A percentile compares a stretch with the other conserved stretches of the same genome.
These are phyloP conservation scores for Eulacestoma nigropectus DNA, from an alignment of 2,113 vertebrate genomes.

Conservation along the genomic window DNA sequence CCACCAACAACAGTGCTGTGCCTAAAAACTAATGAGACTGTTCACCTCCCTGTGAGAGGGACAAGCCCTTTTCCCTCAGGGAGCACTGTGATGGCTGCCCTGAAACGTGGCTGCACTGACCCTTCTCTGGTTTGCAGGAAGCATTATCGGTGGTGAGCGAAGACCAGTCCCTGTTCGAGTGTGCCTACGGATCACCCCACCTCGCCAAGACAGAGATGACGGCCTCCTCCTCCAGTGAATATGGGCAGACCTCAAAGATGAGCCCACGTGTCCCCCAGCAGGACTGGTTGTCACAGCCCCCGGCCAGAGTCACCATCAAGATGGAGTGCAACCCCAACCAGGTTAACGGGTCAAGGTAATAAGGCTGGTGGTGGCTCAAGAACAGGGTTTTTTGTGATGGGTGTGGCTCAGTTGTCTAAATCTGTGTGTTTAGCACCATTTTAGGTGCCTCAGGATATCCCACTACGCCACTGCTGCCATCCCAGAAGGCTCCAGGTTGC, in stretches of 20 bases:
- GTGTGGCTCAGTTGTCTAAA: neutral
- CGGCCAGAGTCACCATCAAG: conserved; percentile 84
- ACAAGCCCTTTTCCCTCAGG: neutral
- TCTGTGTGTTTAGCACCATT: neutral
- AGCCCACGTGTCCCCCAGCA: conserved; percentile 83
- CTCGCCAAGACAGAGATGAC: conserved; percentile 86
- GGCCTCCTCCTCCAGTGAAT: conserved; percentile 83
- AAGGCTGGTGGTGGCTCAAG: neutral
- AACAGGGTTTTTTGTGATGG: neutral
- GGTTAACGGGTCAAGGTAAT: conserved; percentile 85
- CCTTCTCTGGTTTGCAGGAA: conserved; percentile 71
- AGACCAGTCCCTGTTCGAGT: conserved; percentile 88
- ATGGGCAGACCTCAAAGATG: conserved; percentile 85
- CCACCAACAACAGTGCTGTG: neutral
- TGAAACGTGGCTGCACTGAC: neutral
- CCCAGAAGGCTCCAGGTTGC: neutral
- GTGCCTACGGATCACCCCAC: conserved; percentile 81
- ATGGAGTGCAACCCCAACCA: conserved; percentile 85
- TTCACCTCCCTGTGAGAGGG: accelerated
- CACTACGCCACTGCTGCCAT: neutral
- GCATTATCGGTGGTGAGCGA: conserved; percentile 86
- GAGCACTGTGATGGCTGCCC: neutral
- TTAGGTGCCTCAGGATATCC: neutral
- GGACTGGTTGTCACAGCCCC: conserved; percentile 83
- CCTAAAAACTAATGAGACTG: neutral